Conservation (phyloP, 2,797 vertebrate genomes). For the Phrynocephalus guinanensis region DNA sequence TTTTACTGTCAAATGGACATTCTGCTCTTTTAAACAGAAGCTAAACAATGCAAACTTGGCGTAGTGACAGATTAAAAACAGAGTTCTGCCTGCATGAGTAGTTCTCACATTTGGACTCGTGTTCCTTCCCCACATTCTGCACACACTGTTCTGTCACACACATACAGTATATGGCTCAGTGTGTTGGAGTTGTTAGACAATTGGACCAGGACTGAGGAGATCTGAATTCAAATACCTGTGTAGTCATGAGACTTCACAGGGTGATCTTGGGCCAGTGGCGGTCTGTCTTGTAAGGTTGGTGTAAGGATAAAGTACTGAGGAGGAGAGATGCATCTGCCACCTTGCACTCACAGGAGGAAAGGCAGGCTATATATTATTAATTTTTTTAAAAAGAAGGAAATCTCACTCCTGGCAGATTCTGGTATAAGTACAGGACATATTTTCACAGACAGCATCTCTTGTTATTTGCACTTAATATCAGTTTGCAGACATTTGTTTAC, state of each 20-base stretch:
- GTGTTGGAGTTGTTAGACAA: too few relatives aligned
- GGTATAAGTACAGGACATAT: background rate
- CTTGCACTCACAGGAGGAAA: too few relatives aligned
- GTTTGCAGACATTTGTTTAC: background rate
- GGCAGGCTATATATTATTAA: too few relatives aligned
- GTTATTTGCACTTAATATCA: background rate
- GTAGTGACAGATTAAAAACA: background rate
- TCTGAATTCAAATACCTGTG: too few relatives aligned
- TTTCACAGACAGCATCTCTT: background rate
- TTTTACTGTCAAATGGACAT: background rate
- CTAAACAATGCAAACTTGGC: background rate
- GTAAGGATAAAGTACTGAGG: too few relatives aligned
- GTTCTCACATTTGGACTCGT: background rate
- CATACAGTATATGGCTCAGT: too few relatives aligned
- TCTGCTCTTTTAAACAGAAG: constrained; percentile 11
- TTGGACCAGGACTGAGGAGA: too few relatives aligned
- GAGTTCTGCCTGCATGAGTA: background rate
- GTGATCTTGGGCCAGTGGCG: too few relatives aligned
- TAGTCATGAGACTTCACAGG: too few relatives aligned
- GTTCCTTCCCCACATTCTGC: background rate
- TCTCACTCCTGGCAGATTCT: background rate
- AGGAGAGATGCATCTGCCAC: too few relatives aligned
- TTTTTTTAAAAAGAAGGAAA: background rate
- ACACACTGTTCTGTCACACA: background rate
- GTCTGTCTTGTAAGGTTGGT: too few relatives aligned